Percentiles rank a stretch among this genome's conserved stretches.
These are phyloP conservation scores for Pelodiscus sinensis DNA, from an alignment of 2,113 vertebrate species.

Conservation along the genomic window DNA sequence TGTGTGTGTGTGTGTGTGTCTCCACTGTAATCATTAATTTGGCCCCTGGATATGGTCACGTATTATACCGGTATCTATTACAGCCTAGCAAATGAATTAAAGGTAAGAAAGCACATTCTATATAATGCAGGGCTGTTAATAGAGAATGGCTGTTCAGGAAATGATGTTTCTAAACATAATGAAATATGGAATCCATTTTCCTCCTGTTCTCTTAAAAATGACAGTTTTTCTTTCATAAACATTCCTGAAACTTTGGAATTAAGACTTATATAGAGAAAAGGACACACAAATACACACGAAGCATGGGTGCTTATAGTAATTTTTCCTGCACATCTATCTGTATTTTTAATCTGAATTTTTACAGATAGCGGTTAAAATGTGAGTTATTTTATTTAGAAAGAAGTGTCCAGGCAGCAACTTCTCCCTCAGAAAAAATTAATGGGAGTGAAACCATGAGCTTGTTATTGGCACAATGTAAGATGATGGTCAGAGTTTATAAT, in stretches of 20 bases:
- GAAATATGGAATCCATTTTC: constrained; percentile 67
- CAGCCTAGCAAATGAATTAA: constrained; percentile 75
- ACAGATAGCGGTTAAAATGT: neutral
- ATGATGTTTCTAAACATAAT: constrained; percentile 66
- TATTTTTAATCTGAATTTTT: neutral
- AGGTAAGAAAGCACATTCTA: constrained; percentile 77
- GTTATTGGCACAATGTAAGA: neutral
- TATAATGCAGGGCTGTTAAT: constrained; percentile 63
- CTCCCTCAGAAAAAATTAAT: neutral
- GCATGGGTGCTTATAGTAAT: neutral
- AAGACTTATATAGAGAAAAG: neutral
- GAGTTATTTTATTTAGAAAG: neutral
- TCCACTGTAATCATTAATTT: constrained; percentile 76
- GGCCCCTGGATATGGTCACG: constrained; percentile 65
- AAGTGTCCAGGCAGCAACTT: neutral
- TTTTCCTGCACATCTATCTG: neutral
- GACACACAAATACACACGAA: neutral
- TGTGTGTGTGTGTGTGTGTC: constrained; percentile 78
- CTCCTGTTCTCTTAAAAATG: constrained; percentile 62
- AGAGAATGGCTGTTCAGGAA: constrained; percentile 68
- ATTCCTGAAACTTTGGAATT: neutral
- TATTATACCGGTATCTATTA: constrained; percentile 78
- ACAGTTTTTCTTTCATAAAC: neutral
- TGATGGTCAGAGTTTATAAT: neutral
- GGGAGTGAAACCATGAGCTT: neutral